phyloP scores from a whole-genome alignment of 2,888 invertebrate genomes.

The Desoria tigrina region DNA sequence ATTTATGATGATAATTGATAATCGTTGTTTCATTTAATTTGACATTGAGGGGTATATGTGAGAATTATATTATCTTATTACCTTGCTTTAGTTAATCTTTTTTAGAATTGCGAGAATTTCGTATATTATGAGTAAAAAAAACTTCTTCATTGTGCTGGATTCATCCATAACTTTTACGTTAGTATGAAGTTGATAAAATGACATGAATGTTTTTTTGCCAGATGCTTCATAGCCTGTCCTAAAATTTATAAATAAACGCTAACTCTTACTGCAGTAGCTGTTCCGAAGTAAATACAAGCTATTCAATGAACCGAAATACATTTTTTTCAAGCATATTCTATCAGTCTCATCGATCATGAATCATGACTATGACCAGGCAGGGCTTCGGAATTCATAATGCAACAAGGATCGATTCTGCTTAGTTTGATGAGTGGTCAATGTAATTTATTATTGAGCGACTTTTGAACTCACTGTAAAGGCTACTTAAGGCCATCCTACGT shows the following conservation, averaged over 20 bases:
- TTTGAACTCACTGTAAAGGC: too few species aligned
- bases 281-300: too few species aligned
- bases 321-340: too few species aligned
- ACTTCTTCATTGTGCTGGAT: too few species aligned
- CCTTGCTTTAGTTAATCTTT: conserved; percentile 4
- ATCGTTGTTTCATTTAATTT: conserved; percentile 18
- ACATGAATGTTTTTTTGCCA: conserved; percentile 14
- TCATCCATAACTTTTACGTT: not conserved
- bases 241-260: conserved; percentile 16
- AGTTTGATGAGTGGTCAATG: too few species aligned
- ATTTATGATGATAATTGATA: conserved; percentile 14
- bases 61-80: conserved; percentile 6
- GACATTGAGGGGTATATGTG: conserved; percentile 8
- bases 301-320: conserved; percentile 5
- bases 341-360: not conserved
- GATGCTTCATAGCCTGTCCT: conserved; percentile 20
- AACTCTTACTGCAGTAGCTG: conserved; percentile 3
- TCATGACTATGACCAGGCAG: too few species aligned
- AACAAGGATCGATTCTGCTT: too few species aligned
- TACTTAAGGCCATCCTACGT: too few species aligned
- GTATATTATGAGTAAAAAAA: too few species aligned
- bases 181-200: not conserved
- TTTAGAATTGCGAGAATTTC: not conserved
- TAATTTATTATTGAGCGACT: too few species aligned
- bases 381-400: too few species aligned